Conservation (phyloP, 2,888 invertebrate species). For the Silvanus unidentatus region DNA sequence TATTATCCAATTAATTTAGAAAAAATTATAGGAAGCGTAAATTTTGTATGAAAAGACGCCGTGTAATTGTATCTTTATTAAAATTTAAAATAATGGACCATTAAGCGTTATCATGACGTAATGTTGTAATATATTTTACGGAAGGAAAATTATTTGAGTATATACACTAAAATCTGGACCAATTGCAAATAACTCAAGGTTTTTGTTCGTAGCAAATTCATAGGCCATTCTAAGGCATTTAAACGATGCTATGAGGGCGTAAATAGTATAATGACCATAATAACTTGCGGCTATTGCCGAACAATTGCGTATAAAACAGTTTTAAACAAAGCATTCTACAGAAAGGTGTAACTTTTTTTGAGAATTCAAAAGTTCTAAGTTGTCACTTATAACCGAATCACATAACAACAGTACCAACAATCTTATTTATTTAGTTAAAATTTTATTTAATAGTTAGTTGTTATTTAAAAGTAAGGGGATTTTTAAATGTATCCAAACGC, state of each 20-base stretch:
- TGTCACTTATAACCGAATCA: constrained; percentile 6
- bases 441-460: not conserved
- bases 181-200: constrained; percentile 38
- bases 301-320: constrained; percentile 46
- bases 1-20: too few species aligned
- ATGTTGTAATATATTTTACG: constrained; percentile 17
- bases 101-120: constrained; percentile 14
- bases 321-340: constrained; percentile 42
- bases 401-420: constrained; percentile 4
- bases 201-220: constrained; percentile 41
- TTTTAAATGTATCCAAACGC: constrained; percentile 37
- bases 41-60: not conserved
- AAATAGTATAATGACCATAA: constrained; percentile 48
- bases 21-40: constrained; percentile 1
- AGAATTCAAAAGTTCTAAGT: not conserved
- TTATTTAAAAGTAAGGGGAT: not conserved
- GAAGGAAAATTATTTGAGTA: constrained; percentile 24
- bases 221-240: constrained; percentile 46
- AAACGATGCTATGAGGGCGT: constrained; percentile 45
- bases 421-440: constrained; percentile 5
- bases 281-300: constrained; percentile 45
- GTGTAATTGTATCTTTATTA: constrained; percentile 3
- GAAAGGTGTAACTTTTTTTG: constrained; percentile 34
- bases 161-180: constrained; percentile 23
- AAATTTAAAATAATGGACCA: constrained; percentile 17